These are phyloP conservation scores for Sycobia sp. DNA, from an alignment of 1,140 invertebrate genomes.

Conservation along the genomic window DNA sequence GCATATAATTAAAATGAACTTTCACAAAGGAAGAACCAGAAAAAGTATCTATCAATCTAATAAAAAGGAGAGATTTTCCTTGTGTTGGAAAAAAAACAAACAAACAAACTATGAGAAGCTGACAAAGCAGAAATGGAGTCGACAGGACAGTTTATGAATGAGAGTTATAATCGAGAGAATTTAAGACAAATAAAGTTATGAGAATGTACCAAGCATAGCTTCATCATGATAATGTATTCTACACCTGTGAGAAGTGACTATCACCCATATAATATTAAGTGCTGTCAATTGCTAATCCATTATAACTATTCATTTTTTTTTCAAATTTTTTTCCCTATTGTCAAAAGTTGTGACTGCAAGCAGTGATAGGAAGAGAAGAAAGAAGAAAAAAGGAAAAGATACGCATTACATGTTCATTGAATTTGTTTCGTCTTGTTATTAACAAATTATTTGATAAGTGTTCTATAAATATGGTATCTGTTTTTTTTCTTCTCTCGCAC, in stretches of 20 bases:
- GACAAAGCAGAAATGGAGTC: too few relatives aligned
- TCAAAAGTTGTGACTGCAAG: slow-evolving; percentile 30
- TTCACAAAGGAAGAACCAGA: too few relatives aligned
- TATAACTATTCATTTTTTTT: slow-evolving; percentile 22
- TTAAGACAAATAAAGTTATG: slow-evolving; percentile 10
- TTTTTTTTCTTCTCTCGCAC: slow-evolving; percentile 13
- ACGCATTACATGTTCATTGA: slow-evolving; percentile 23
- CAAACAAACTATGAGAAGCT: too few relatives aligned
- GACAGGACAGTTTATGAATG: slow-evolving; percentile 23
- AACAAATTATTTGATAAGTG: slow-evolving; percentile 22
- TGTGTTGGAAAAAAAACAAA: too few relatives aligned
- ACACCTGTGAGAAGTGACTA: slow-evolving; percentile 1
- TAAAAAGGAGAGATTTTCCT: too few relatives aligned
- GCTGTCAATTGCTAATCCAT: slow-evolving; percentile 29
- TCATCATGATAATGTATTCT: slow-evolving; percentile 17
- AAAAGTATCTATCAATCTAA: too few relatives aligned
- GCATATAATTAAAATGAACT: too few relatives aligned
- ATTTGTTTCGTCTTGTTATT: slow-evolving; percentile 19
- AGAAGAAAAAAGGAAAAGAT: too few relatives aligned
- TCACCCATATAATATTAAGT: slow-evolving; percentile 34
- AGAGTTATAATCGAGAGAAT: slow-evolving; percentile 10
- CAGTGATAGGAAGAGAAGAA: too few relatives aligned
- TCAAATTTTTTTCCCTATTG: slow-evolving; percentile 30
- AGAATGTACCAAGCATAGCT: slow-evolving; percentile 5
- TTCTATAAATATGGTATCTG: slow-evolving; percentile 3